These are phyloP conservation scores for Syritta pipiens DNA, from an alignment of 2,888 invertebrate species.

Conservation along the genomic window DNA sequence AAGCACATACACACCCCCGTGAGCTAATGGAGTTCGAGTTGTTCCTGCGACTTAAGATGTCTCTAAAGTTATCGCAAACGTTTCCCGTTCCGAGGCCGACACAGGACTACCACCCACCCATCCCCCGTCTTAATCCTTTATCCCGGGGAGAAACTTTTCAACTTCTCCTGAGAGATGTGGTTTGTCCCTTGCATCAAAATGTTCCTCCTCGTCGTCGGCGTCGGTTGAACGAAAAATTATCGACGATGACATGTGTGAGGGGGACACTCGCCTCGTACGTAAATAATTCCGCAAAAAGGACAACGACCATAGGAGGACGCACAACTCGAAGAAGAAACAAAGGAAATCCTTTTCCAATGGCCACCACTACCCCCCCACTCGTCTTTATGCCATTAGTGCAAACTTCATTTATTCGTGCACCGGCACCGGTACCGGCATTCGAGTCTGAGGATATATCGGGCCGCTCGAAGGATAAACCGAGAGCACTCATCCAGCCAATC, in stretches of 20 bases:
- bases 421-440: conserved; percentile 44
- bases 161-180: conserved; percentile 66
- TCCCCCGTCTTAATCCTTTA: conserved; percentile 59
- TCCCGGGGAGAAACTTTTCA: conserved; percentile 53
- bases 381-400: conserved; percentile 60
- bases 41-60: conserved; percentile 55
- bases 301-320: conserved; percentile 21
- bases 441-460: conserved; percentile 23
- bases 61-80: conserved; percentile 63
- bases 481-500: conserved; percentile 53
- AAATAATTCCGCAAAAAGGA: conserved; percentile 13
- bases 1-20: not conserved
- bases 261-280: no score
- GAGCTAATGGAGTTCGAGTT: not conserved
- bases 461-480: conserved; percentile 42
- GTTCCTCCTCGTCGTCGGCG: no score
- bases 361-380: conserved; percentile 33
- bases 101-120: conserved; percentile 18
- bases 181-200: conserved; percentile 68
- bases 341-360: conserved; percentile 65
- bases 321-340: conserved; percentile 33
- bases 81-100: conserved; percentile 17
- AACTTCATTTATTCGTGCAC: conserved; percentile 68
- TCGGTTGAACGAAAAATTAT: conserved; percentile 66
- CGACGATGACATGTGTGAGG: conserved; percentile 64